Evolutionary conservation across 1,140 invertebrate genomes (phyloP).

Genomic region (Zophobas atratus): DNA sequence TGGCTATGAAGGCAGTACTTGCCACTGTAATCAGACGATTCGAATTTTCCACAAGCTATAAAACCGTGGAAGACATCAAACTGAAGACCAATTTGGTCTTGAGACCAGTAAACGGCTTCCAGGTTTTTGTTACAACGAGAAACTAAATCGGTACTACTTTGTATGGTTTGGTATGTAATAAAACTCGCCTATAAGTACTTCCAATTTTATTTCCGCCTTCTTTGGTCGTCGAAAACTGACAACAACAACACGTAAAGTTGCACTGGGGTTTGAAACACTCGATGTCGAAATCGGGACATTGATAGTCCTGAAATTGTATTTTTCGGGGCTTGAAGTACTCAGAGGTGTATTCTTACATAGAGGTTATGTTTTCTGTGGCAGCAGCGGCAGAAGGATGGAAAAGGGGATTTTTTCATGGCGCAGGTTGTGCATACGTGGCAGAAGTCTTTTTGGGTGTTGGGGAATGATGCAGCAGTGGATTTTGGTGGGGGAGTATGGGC

Average conservation of each 20-base stretch:
- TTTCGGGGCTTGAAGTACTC: not conserved
- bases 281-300: not conserved
- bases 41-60: constrained; percentile 8
- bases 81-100: constrained; percentile 14
- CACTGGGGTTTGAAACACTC: not conserved
- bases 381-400: constrained; percentile 2
- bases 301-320: not conserved
- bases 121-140: constrained; percentile 8
- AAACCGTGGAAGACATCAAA: constrained; percentile 17
- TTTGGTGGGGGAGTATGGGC: not conserved
- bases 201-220: not conserved
- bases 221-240: not conserved
- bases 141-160: not conserved
- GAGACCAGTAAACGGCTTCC: constrained; percentile 4
- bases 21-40: constrained; percentile 6
- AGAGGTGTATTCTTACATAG: constrained; percentile 27
- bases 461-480: constrained; percentile 17
- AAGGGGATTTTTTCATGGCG: not conserved
- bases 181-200: too few species aligned
- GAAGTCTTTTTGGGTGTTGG: not conserved
- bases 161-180: too few species aligned
- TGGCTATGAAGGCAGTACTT: constrained; percentile 30
- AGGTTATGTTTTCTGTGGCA: constrained; percentile 28
- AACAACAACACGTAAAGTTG: not conserved
- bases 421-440: constrained; percentile 1